These are phyloP conservation scores for Podilymbus podiceps DNA, from an alignment of 2,113 vertebrate species.

Conservation along the genomic window DNA sequence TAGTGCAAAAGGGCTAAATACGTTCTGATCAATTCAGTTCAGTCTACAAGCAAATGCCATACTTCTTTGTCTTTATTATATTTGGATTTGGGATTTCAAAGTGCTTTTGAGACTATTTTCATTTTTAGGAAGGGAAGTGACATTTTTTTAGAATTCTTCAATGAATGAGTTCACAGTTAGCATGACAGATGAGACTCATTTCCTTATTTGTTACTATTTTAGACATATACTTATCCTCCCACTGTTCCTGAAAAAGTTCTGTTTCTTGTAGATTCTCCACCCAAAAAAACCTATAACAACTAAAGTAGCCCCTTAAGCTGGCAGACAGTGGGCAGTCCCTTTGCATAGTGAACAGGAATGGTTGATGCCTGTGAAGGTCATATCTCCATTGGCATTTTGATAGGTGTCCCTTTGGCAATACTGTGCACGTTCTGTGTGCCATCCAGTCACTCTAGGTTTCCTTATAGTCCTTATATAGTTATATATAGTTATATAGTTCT, in stretches of 20 bases:
- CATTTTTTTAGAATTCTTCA: constrained; percentile 16
- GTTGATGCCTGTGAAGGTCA: not conserved
- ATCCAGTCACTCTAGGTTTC: not conserved
- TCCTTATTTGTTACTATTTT: constrained; percentile 50
- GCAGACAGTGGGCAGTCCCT: not conserved
- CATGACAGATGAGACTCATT: constrained; percentile 22
- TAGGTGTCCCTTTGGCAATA: not conserved
- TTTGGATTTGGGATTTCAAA: constrained; percentile 24
- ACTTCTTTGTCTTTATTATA: not conserved
- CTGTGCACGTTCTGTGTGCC: not conserved
- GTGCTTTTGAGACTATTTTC: not conserved
- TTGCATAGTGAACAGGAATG: not conserved
- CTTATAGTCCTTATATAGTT: no score
- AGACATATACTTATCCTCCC: constrained; percentile 35
- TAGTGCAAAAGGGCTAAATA: not conserved
- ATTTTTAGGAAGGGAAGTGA: constrained; percentile 5
- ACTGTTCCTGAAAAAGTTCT: constrained; percentile 40
- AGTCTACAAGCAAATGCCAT: not conserved
- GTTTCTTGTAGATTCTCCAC: not conserved
- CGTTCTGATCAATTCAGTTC: not conserved
- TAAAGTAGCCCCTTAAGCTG: not conserved
- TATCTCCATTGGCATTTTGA: not conserved
- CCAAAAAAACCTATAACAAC: not conserved
- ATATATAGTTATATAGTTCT: no score
- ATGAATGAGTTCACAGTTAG: constrained; percentile 26